phyloP scores from a whole-genome alignment of 2,797 vertebrate genomes.

The Spondyliosoma cantharus region DNA sequence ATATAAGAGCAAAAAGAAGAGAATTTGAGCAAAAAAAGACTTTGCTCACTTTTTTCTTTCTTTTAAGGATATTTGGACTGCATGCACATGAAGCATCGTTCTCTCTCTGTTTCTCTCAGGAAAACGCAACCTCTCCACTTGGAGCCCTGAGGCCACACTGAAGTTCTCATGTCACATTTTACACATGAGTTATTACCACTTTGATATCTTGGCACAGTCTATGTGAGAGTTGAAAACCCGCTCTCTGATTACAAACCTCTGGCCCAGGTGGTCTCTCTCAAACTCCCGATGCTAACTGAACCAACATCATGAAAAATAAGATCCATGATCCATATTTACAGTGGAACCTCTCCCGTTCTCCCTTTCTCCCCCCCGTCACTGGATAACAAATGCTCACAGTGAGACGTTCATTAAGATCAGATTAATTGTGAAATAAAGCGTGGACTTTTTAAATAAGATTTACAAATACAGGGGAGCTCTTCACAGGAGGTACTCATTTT shows the following conservation, averaged over 20 bases:
- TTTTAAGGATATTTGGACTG: background rate
- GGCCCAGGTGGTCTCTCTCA: slow-evolving; percentile 79
- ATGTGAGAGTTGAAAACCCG: slow-evolving; percentile 49
- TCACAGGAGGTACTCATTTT: slow-evolving; percentile 65
- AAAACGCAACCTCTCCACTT: slow-evolving; percentile 28
- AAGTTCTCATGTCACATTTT: slow-evolving; percentile 57
- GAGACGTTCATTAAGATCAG: slow-evolving; percentile 63
- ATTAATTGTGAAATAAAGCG: slow-evolving; percentile 57
- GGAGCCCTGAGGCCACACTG: slow-evolving; percentile 40
- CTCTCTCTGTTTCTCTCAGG: slow-evolving; percentile 20
- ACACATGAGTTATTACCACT: slow-evolving; percentile 58
- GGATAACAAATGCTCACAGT: slow-evolving; percentile 49
- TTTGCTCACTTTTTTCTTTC: background rate
- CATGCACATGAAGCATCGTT: background rate
- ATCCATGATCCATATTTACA: slow-evolving; percentile 67
- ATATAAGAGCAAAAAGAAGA: too few relatives aligned
- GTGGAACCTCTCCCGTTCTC: slow-evolving; percentile 56
- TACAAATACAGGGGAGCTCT: slow-evolving; percentile 35
- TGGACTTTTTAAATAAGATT: slow-evolving; percentile 43
- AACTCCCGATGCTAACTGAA: slow-evolving; percentile 54
- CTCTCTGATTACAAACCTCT: slow-evolving; percentile 67
- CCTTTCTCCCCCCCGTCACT: background rate
- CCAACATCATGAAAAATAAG: slow-evolving; percentile 66
- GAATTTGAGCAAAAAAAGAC: too few relatives aligned
- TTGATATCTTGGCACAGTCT: slow-evolving; percentile 63